Conservation (phyloP, 2,888 invertebrate genomes). For the Trichopoda pennipes region DNA sequence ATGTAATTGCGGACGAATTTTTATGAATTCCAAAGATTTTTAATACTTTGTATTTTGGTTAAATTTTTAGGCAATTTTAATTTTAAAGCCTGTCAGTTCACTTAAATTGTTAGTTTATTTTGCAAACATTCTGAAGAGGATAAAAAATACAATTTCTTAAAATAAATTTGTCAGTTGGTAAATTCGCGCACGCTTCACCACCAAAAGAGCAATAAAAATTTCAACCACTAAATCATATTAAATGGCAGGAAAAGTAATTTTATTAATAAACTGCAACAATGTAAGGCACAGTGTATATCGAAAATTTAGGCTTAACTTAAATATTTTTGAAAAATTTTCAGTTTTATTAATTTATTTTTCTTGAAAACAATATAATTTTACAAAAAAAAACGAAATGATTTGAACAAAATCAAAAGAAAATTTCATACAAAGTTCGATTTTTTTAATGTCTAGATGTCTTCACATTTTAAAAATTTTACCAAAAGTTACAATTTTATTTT, state of each 20-base stretch:
- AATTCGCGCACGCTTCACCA: conserved; percentile 4
- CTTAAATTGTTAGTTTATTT: not conserved
- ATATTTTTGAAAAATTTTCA: no score
- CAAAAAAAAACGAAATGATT: no score
- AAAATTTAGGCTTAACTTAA: not conserved
- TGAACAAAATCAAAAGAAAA: no score
- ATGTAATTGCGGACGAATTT: not conserved
- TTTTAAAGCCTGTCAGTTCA: not conserved
- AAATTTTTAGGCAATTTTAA: not conserved
- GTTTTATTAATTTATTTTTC: no score
- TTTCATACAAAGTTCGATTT: no score
- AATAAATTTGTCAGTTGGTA: conserved; percentile 12
- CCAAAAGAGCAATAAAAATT: conserved; percentile 1
- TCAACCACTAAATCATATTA: not conserved
- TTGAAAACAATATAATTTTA: no score
- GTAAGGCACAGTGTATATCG: not conserved
- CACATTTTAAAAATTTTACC: no score
- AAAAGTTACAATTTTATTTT: no score
- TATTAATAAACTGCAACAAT: no score
- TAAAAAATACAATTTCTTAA: not conserved
- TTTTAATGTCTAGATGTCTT: no score
- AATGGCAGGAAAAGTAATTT: not conserved
- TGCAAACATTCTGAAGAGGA: not conserved
- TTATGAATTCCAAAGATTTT: not conserved
- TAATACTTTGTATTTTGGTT: not conserved